Percentiles rank a stretch among this genome's conserved stretches.
phyloP scores from a whole-genome alignment of 2,797 vertebrate genomes.

The Pangasius sanitwongsei region DNA sequence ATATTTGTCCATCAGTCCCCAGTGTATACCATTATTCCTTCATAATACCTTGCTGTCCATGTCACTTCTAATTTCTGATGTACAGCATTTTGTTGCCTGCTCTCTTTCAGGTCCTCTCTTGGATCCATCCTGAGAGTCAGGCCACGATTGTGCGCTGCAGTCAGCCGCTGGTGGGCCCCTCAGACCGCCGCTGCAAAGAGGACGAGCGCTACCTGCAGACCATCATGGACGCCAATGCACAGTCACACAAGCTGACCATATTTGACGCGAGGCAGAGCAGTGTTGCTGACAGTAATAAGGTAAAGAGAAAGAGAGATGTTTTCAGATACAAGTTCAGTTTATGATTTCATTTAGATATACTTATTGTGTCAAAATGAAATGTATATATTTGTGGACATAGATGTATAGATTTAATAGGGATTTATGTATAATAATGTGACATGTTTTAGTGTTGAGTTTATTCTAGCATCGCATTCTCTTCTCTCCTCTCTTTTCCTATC shows the following conservation, averaged over 20 bases:
- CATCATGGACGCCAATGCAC: slow-evolving; percentile 97
- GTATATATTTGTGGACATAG: neutral
- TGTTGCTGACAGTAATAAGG: slow-evolving; percentile 92
- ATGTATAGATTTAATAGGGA: neutral
- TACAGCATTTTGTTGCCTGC: neutral
- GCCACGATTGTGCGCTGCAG: slow-evolving; percentile 91
- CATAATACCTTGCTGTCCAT: neutral
- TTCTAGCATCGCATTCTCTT: neutral
- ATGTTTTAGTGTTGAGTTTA: neutral
- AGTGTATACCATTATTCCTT: neutral
- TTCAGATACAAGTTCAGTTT: neutral
- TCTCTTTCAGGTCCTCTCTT: slow-evolving; percentile 85
- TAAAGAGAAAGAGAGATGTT: slow-evolving; percentile 51
- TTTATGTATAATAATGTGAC: neutral
- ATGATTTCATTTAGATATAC: neutral
- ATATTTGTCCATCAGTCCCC: neutral
- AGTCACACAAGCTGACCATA: slow-evolving; percentile 93
- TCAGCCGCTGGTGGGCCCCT: slow-evolving; percentile 90
- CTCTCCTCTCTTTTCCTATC: neutral
- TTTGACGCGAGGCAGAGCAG: slow-evolving; percentile 93
- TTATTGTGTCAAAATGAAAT: neutral
- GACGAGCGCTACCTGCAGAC: slow-evolving; percentile 92
- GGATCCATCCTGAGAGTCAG: slow-evolving; percentile 97
- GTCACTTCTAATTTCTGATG: neutral
- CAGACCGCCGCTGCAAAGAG: slow-evolving; percentile 92